Conservation (phyloP, 2,797 vertebrate species). For the Hafferia zeledoni region DNA sequence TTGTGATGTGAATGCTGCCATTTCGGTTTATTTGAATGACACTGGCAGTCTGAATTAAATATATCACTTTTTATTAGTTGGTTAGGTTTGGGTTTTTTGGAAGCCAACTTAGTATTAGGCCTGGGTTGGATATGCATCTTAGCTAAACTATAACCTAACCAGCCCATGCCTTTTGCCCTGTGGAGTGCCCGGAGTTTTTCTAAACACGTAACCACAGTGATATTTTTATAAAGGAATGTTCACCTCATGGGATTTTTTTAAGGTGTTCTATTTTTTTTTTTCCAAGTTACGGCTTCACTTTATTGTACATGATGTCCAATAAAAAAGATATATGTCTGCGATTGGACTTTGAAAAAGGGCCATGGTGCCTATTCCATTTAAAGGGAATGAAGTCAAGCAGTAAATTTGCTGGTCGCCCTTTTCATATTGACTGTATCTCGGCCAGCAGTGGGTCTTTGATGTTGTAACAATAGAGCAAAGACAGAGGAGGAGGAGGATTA, state of each 20-base stretch:
- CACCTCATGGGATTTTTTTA: conserved; percentile 71
- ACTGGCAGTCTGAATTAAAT: conserved; percentile 40
- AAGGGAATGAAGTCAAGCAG: conserved; percentile 82
- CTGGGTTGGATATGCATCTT: conserved; percentile 6
- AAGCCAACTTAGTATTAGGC: conserved; percentile 23
- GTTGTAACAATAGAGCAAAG: conserved; percentile 79
- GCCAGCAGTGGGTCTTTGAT: conserved; percentile 84
- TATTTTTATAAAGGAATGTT: conserved; percentile 77
- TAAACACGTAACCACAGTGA: conserved; percentile 78
- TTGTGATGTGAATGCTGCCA: conserved; percentile 14
- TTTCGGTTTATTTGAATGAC: conserved; percentile 48
- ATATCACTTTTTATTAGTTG: conserved; percentile 15
- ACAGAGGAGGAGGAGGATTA: conserved; percentile 72
- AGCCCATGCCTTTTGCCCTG: conserved; percentile 62
- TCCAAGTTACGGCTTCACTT: conserved; percentile 73
- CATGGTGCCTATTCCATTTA: conserved; percentile 75
- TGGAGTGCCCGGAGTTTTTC: conserved; percentile 77
- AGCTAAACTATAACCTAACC: conserved; percentile 64
- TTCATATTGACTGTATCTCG: conserved; percentile 79
- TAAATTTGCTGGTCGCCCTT: conserved; percentile 82
- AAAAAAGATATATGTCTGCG: conserved; percentile 80
- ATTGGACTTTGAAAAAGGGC: conserved; percentile 77
- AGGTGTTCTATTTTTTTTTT: conserved; percentile 71
- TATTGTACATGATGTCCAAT: conserved; percentile 81
- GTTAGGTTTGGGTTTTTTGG: not conserved